Evolutionary conservation across 2,888 invertebrate genomes (phyloP).

Genomic region (Lagria hirta): DNA sequence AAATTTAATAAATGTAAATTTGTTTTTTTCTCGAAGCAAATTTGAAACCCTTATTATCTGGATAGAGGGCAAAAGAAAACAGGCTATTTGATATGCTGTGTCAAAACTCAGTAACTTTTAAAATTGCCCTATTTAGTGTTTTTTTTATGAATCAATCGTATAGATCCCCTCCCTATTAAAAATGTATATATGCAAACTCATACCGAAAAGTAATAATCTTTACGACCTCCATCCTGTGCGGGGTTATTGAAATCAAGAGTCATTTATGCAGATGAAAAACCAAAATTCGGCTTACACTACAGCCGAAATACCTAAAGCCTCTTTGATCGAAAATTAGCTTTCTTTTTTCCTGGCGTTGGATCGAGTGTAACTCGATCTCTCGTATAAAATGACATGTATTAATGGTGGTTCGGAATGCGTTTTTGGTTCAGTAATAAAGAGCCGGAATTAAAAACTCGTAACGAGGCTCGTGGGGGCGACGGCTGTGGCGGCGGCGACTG

Average conservation of each 20-base stretch:
- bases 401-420: slow-evolving; percentile 42
- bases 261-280: slow-evolving; percentile 46
- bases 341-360: slow-evolving; percentile 16
- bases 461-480: slow-evolving; percentile 46
- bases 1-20: too few relatives aligned
- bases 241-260: slow-evolving; percentile 46
- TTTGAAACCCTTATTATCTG: too few relatives aligned
- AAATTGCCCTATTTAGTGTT: slow-evolving; percentile 29
- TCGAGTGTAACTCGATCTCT: slow-evolving; percentile 22
- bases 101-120: too few relatives aligned
- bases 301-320: slow-evolving; percentile 36
- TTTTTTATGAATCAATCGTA: slow-evolving; percentile 39
- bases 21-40: too few relatives aligned
- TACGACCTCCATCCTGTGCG: slow-evolving; percentile 39
- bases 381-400: slow-evolving; percentile 41
- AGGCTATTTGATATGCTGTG: too few relatives aligned
- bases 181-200: slow-evolving; percentile 46
- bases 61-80: too few relatives aligned
- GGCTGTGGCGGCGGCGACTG: slow-evolving; percentile 37
- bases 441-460: slow-evolving; percentile 52
- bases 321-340: slow-evolving; percentile 34
- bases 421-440: slow-evolving; percentile 46
- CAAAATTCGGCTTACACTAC: slow-evolving; percentile 28
- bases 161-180: slow-evolving; percentile 34
- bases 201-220: slow-evolving; percentile 45